These are phyloP conservation scores for Aphodius granarius DNA, from an alignment of 2,888 invertebrate species.

Conservation along the genomic window DNA sequence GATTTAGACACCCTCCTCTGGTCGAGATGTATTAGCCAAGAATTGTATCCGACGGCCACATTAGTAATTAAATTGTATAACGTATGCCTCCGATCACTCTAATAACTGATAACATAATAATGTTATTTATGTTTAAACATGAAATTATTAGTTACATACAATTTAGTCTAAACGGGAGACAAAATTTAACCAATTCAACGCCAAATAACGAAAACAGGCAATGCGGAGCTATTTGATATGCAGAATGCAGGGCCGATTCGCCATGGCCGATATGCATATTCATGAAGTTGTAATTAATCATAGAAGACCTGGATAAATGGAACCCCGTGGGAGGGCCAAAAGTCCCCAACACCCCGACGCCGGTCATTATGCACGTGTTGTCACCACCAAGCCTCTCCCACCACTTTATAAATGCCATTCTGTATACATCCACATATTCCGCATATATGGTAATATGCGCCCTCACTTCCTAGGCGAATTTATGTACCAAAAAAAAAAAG, in stretches of 20 bases:
- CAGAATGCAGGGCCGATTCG: conserved; percentile 3
- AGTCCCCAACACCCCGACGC: neutral
- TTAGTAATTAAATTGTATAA: neutral
- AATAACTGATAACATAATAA: neutral
- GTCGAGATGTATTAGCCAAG: conserved; percentile 11
- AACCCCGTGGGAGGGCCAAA: neutral
- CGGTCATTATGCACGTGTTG: conserved; percentile 13
- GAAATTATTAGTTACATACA: too few species aligned
- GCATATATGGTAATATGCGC: neutral
- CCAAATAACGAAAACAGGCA: neutral
- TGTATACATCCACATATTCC: neutral
- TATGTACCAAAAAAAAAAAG: too few species aligned
- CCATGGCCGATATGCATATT: conserved; percentile 6
- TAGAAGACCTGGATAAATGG: conserved; percentile 9
- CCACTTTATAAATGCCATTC: neutral
- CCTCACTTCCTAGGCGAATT: neutral
- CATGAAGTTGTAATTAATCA: conserved; percentile 15
- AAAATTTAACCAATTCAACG: neutral
- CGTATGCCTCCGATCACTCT: neutral
- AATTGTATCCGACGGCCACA: conserved; percentile 4
- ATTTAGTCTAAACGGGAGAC: neutral
- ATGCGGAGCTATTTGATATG: conserved; percentile 4
- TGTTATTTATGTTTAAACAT: neutral
- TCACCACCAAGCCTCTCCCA: neutral
- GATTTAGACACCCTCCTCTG: conserved; percentile 15